Evolutionary conservation across 2,888 invertebrate genomes (phyloP).

Genomic region (Drosophila prolongata): DNA sequence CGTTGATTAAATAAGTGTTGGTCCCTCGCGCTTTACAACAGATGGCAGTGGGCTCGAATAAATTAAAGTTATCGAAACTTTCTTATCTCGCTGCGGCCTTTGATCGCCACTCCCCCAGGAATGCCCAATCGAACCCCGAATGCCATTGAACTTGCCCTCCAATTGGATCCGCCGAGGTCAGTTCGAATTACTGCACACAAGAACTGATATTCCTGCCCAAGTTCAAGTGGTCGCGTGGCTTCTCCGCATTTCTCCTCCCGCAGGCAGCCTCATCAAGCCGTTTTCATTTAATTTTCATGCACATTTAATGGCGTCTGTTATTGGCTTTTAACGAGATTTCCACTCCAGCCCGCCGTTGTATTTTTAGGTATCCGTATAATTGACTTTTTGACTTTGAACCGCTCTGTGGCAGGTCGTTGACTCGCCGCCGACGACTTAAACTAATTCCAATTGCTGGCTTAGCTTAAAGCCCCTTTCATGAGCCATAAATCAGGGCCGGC

Average conservation of each 20-base stretch:
- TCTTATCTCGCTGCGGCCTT: conserved; percentile 26
- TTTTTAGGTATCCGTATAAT: conserved; percentile 50
- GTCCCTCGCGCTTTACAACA: conserved; percentile 9
- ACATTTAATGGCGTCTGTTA: conserved; percentile 80
- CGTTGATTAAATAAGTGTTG: conserved; percentile 35
- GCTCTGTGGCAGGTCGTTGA: conserved; percentile 64
- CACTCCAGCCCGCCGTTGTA: conserved; percentile 51
- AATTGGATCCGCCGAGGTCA: conserved; percentile 57
- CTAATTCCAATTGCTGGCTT: conserved; percentile 41
- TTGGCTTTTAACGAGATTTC: conserved; percentile 79
- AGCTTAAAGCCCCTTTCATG: conserved; percentile 35
- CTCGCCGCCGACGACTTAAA: conserved; percentile 31
- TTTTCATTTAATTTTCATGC: conserved; percentile 78
- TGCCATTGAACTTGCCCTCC: conserved; percentile 72
- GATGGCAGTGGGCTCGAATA: conserved; percentile 24
- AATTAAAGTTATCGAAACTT: conserved; percentile 26
- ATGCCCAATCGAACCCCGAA: conserved; percentile 1
- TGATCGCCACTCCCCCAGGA: conserved; percentile 13
- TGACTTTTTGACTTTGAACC: conserved; percentile 79
- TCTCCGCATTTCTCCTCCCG: conserved; percentile 15
- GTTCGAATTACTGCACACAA: conserved; percentile 57
- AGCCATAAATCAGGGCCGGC: conserved; percentile 61
- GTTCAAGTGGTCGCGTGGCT: conserved; percentile 76
- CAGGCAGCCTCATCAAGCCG: conserved; percentile 48
- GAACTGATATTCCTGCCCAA: conserved; percentile 47